Evolutionary conservation across 2,797 vertebrate genomes (phyloP), one percentile per base, ranked within the genome.

Genomic region (Karalla daura): DNA sequence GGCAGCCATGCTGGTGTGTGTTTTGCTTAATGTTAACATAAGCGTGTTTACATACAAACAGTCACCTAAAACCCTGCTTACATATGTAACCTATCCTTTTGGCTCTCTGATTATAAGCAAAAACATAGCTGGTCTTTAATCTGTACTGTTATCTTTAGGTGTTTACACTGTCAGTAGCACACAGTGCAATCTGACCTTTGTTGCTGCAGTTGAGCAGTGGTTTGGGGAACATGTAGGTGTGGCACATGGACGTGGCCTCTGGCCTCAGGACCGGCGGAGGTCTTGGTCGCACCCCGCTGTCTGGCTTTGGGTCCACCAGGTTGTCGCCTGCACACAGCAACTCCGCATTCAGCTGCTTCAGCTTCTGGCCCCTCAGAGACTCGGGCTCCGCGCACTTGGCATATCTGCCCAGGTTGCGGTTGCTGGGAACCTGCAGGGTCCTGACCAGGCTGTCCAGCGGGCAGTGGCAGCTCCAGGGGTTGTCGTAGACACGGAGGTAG

Each of bases 401-500:
- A 4, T 94, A 98, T 86, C 96, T 98, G 5, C 96, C 98, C 83
- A 98, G 72, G 86, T 99, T 95, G 44, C 95, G 94, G 81, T 97
- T 96, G 80, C 95, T 92, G 20, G 98, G 97, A 79, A 99, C 88
- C 88, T 98, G 96, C 67, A 99, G 83, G 88, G 94, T 95, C 18
- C 92, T 91, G 69, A 98, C 65, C 61, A 99, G 93, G 13, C 95
- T 95, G 79, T 99, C 97, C 64, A 98, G 75, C 40, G 93, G 81
- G 82, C 98, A 99, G 53, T 74, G 87, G 76, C 98, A 99, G 63
- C 74, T 92, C 98, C 98, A 99, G 20, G 97, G 98, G 85, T 99
- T 99, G 88, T 96, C 96, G 20, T 98, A 98, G 24, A 99, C 87
- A 41, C 98, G 96, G 70, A 99, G 92, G 90, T 98, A 96, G 84